These are phyloP conservation scores for Drosophila falleni DNA, from an alignment of 2,888 invertebrate genomes.

Conservation along the genomic window DNA sequence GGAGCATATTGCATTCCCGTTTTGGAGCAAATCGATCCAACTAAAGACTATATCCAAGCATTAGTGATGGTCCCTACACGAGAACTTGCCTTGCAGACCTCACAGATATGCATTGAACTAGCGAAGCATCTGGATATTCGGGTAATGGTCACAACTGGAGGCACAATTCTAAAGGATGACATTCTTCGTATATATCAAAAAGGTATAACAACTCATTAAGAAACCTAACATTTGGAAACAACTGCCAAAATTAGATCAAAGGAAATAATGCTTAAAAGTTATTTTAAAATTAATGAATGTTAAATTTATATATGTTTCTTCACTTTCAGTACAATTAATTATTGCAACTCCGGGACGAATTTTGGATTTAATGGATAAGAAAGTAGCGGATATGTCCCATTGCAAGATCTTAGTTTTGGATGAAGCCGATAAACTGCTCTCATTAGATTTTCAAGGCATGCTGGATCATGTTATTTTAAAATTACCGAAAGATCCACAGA, in stretches of 20 bases:
- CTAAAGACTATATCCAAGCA: slow-evolving; percentile 97
- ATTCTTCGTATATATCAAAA: slow-evolving; percentile 99
- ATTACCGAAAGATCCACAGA: slow-evolving; percentile 98
- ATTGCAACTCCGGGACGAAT: slow-evolving; percentile 99
- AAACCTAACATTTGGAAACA: too few species aligned
- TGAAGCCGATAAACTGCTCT: slow-evolving; percentile 99
- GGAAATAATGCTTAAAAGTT: too few species aligned
- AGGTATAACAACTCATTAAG: slow-evolving; percentile 86
- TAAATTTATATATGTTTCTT: neutral
- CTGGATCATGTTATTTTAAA: slow-evolving; percentile 97
- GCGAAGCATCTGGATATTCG: slow-evolving; percentile 98
- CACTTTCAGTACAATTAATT: slow-evolving; percentile 95
- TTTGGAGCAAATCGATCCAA: slow-evolving; percentile 96
- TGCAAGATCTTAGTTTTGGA: slow-evolving; percentile 99
- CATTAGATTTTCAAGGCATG: slow-evolving; percentile 99
- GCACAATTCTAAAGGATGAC: slow-evolving; percentile 98
- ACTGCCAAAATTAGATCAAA: too few species aligned
- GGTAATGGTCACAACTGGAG: slow-evolving; percentile 99
- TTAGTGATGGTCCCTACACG: slow-evolving; percentile 99
- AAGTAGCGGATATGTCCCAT: slow-evolving; percentile 96
- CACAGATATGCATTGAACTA: slow-evolving; percentile 99
- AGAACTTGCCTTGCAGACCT: slow-evolving; percentile 99
- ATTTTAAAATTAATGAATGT: neutral
- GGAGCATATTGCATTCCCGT: slow-evolving; percentile 99
- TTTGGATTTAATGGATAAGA: slow-evolving; percentile 99